Percentiles rank a stretch among this genome's conserved stretches.
These are phyloP conservation scores for Oncopeltus fasciatus DNA, from an alignment of 1,140 invertebrate species.

Conservation along the genomic window DNA sequence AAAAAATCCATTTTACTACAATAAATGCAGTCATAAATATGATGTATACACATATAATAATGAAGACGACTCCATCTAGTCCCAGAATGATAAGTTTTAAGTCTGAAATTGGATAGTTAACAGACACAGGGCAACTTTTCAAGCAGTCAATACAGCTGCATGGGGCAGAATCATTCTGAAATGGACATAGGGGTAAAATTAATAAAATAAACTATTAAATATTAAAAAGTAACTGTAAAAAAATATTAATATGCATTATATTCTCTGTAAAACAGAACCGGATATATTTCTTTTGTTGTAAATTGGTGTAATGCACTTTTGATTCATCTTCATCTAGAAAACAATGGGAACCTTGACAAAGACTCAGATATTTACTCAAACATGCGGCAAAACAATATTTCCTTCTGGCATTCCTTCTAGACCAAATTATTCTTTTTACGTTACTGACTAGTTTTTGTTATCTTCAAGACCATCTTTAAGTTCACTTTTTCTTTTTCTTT, in stretches of 20 bases:
- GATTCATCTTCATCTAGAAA: too few relatives aligned
- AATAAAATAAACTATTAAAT: background rate
- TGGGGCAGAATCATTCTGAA: slow-evolving; percentile 41
- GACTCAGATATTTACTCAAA: too few relatives aligned
- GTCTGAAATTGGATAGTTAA: slow-evolving; percentile 21
- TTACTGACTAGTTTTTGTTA: too few relatives aligned
- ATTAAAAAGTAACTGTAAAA: background rate
- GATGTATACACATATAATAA: background rate
- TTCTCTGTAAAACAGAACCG: slow-evolving; percentile 8
- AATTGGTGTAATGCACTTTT: background rate
- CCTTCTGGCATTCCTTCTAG: too few relatives aligned
- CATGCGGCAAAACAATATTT: too few relatives aligned
- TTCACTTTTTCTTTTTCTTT: too few relatives aligned
- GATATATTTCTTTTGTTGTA: background rate
- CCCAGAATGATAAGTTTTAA: background rate
- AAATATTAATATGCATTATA: background rate
- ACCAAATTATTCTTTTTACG: too few relatives aligned
- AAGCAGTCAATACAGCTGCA: slow-evolving; percentile 86
- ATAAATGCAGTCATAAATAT: background rate
- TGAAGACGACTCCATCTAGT: background rate
- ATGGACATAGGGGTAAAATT: background rate
- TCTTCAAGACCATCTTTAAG: too few relatives aligned
- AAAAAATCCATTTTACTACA: background rate
- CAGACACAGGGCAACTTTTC: slow-evolving; percentile 55
- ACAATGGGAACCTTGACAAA: too few relatives aligned